Percentiles rank a stretch among this genome's conserved stretches.
These are phyloP conservation scores for Brotula barbata DNA, from an alignment of 2,797 vertebrate species.

Conservation along the genomic window DNA sequence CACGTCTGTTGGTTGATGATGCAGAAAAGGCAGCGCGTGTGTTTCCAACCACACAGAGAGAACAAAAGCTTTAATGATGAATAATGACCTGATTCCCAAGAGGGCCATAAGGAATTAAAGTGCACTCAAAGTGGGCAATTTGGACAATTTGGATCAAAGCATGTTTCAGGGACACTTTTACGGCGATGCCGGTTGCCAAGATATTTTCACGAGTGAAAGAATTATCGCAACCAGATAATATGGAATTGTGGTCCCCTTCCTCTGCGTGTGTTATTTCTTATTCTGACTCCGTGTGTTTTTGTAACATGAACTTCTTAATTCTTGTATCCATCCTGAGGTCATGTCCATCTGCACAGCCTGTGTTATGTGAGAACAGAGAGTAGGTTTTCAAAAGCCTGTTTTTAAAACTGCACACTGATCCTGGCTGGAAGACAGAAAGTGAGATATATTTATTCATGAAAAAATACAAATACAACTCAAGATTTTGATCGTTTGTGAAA, in stretches of 20 bases:
- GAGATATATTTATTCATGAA: no score
- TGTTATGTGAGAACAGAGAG: no score
- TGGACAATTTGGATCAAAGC: constrained; percentile 26
- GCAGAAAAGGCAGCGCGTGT: constrained; percentile 1
- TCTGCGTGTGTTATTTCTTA: not conserved
- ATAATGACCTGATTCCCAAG: constrained; percentile 39
- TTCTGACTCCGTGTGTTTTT: not conserved
- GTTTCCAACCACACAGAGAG: constrained; percentile 23
- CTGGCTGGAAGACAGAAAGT: no score
- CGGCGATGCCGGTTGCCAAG: not conserved
- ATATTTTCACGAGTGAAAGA: not conserved
- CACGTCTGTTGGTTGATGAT: not conserved
- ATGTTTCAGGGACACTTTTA: constrained; percentile 11
- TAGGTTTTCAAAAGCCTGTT: no score
- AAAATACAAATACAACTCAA: no score
- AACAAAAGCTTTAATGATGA: constrained; percentile 52
- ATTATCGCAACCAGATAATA: not conserved
- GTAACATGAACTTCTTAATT: not conserved
- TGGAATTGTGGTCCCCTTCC: not conserved
- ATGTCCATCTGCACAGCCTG: no score
- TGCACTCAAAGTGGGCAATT: constrained; percentile 28
- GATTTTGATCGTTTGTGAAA: no score
- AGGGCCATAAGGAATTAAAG: constrained; percentile 24
- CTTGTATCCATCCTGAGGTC: no score
- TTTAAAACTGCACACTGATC: no score